Conservation (phyloP, 2,797 vertebrate species). For the Sebastes diploproa region DNA sequence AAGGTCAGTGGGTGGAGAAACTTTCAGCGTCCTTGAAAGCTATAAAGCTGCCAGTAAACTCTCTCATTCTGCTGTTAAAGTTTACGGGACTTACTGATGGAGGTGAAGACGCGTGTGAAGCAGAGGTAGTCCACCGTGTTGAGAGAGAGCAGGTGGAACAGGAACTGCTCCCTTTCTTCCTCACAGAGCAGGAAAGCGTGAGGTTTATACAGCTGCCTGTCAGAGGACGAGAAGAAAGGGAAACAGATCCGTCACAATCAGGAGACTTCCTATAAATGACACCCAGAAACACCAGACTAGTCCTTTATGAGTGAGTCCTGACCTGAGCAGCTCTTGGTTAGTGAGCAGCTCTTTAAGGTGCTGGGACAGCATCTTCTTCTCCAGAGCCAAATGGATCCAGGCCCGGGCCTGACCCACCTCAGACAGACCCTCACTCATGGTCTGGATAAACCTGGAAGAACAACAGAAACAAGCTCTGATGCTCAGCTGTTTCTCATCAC, state of each 20-base stretch:
- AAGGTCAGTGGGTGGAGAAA: neutral
- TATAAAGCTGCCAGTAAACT: conserved; percentile 6
- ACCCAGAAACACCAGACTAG: neutral
- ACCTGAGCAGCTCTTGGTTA: conserved; percentile 93
- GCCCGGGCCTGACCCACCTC: conserved; percentile 94
- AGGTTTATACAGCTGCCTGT: conserved; percentile 95
- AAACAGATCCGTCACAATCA: neutral
- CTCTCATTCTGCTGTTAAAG: neutral
- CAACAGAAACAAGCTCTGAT: neutral
- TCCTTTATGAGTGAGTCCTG: conserved; percentile 31
- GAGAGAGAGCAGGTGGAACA: conserved; percentile 96
- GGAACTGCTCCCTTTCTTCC: conserved; percentile 96
- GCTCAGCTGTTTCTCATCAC: neutral
- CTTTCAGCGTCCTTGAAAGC: neutral
- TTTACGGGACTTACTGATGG: conserved; percentile 88
- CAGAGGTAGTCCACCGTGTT: conserved; percentile 99
- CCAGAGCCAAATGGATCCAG: conserved; percentile 95
- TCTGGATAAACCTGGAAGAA: conserved; percentile 89
- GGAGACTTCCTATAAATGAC: neutral
- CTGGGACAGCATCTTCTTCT: conserved; percentile 96
- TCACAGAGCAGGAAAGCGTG: conserved; percentile 97
- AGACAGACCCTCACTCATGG: conserved; percentile 94
- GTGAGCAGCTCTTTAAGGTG: conserved; percentile 95
- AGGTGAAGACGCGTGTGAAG: conserved; percentile 96
- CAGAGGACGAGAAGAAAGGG: neutral